Percentiles rank a stretch among this genome's conserved stretches.
Evolutionary conservation across 2,113 vertebrate species (phyloP).

Genomic region (Trochalopteron elliotii): DNA sequence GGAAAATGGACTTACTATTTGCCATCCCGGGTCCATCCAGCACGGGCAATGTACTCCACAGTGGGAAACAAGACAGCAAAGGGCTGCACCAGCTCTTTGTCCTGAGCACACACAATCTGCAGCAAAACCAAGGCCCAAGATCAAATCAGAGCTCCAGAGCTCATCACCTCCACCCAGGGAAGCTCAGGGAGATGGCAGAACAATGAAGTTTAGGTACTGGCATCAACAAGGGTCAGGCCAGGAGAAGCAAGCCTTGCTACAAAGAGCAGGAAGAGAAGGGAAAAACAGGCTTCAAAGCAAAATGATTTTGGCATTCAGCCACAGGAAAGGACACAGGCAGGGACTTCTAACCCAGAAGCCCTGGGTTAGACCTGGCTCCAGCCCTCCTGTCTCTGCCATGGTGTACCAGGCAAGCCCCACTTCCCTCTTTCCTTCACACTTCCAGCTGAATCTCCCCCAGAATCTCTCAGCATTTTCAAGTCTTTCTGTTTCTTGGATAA

Average conservation of each 20-base stretch:
- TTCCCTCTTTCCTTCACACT: neutral
- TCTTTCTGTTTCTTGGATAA: neutral
- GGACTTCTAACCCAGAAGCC: neutral
- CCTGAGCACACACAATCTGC: conserved; percentile 84
- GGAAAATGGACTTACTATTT: conserved; percentile 81
- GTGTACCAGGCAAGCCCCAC: neutral
- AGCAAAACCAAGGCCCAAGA: neutral
- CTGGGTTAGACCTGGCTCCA: neutral
- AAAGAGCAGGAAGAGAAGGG: neutral
- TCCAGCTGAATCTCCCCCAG: neutral
- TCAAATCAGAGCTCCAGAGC: neutral
- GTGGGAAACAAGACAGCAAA: conserved; percentile 86
- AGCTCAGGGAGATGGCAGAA: neutral
- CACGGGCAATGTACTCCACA: conserved; percentile 92
- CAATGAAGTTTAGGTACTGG: neutral
- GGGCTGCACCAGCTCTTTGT: conserved; percentile 89
- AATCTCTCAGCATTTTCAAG: neutral
- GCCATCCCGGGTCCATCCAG: conserved; percentile 93
- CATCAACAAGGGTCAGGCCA: neutral
- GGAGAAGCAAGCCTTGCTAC: neutral
- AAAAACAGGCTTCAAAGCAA: neutral
- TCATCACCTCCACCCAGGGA: neutral
- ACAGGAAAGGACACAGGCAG: neutral
- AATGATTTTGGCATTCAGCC: neutral
- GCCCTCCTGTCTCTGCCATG: neutral